Evolutionary conservation across 2,888 invertebrate genomes (phyloP).

Genomic region (Tribolium freemani): DNA sequence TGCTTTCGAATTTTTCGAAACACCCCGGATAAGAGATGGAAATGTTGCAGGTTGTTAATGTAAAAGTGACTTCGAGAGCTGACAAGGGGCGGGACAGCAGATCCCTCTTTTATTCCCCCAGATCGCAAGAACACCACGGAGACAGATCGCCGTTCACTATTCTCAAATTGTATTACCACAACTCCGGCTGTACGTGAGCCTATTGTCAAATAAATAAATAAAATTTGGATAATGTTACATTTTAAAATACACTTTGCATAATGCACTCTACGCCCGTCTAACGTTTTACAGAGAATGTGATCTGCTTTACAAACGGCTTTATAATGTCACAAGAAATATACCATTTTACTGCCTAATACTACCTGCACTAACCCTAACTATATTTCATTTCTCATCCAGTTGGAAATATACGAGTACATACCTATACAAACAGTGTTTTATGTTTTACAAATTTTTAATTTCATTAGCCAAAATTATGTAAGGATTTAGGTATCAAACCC

Average conservation of each 20-base stretch:
- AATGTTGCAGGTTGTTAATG: conserved; percentile 15
- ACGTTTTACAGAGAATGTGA: conserved; percentile 62
- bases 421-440: too few relatives aligned
- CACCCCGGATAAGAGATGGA: not conserved
- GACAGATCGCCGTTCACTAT: conserved; percentile 68
- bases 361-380: too few relatives aligned
- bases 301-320: conserved; percentile 58
- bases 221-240: conserved; percentile 69
- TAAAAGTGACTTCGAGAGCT: conserved; percentile 17
- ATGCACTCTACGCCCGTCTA: conserved; percentile 58
- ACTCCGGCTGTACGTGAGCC: conserved; percentile 68
- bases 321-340: conserved; percentile 3
- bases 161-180: conserved; percentile 68
- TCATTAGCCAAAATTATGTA: too few relatives aligned
- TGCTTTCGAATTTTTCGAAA: conserved; percentile 2
- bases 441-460: too few relatives aligned
- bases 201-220: conserved; percentile 70
- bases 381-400: too few relatives aligned
- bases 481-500: too few relatives aligned
- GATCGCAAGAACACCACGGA: conserved; percentile 55
- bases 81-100: conserved; percentile 50
- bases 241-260: conserved; percentile 69
- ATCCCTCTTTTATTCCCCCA: conserved; percentile 55
- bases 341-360: not conserved
- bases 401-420: too few relatives aligned